A percentile compares a stretch with the other conserved stretches of the same genome.
Evolutionary conservation across 2,888 invertebrate genomes (phyloP).

Genomic region (Agonopterix arenella): DNA sequence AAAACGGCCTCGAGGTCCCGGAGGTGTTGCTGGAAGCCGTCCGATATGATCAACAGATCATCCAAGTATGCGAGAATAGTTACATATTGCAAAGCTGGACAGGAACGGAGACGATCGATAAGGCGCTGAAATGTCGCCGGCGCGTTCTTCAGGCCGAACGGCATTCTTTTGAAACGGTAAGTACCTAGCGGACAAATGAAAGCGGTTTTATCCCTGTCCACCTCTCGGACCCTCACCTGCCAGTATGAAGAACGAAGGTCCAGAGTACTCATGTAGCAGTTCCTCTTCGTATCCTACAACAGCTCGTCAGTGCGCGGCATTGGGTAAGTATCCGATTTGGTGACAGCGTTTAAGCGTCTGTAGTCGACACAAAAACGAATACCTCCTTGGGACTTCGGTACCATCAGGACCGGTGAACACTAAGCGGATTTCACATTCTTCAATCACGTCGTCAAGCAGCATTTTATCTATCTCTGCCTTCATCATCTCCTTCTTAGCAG

Average conservation of each 20-base stretch:
- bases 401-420: conserved; percentile 10
- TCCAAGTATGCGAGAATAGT: conserved; percentile 23
- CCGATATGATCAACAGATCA: conserved; percentile 23
- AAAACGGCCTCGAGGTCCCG: conserved; percentile 22
- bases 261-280: conserved; percentile 17
- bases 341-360: conserved; percentile 16
- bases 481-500: conserved; percentile 13
- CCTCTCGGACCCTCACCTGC: conserved; percentile 22
- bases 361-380: background rate
- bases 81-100: conserved; percentile 4
- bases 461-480: conserved; percentile 23
- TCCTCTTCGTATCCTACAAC: conserved; percentile 8
- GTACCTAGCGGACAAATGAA: conserved; percentile 24
- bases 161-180: too few species aligned
- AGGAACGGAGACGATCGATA: too few species aligned
- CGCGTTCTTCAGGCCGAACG: too few species aligned
- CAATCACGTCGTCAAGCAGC: conserved; percentile 30
- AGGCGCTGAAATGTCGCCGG: too few species aligned
- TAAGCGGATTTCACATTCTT: conserved; percentile 40
- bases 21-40: conserved; percentile 19
- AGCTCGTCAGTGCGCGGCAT: conserved; percentile 38
- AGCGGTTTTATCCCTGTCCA: conserved; percentile 21
- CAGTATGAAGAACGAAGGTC: conserved; percentile 37
- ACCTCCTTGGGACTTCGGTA: background rate
- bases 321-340: conserved; percentile 24